Base-by-base conservation (phyloP, 2,797 vertebrate species). In the Geotrypetes seraphini region DNA sequence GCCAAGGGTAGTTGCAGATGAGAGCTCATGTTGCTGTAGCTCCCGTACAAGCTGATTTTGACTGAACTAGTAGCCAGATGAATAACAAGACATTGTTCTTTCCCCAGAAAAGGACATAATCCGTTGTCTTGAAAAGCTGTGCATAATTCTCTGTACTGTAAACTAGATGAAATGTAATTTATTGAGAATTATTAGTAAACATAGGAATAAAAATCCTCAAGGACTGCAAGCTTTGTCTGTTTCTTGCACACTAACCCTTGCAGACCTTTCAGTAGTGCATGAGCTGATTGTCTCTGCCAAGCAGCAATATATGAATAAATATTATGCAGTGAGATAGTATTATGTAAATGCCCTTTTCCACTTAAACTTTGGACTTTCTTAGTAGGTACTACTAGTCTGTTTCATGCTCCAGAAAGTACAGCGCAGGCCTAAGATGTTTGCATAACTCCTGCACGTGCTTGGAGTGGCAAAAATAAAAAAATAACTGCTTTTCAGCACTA, bases 361-460 rank as follows among this genome's bases (percentile, higher is more conserved):
- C n/a, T n/a, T n/a, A n/a, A n/a, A n/a, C n/a, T n/a, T n/a, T n/a
- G n/a, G n/a, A n/a, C n/a, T n/a, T n/a, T n/a, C n/a, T n/a, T n/a
- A n/a, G n/a, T n/a, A n/a, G n/a, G n/a, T n/a, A n/a, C n/a, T n/a
- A n/a, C n/a, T n/a, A n/a, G n/a, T n/a, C n/a, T n/a, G n/a, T n/a
- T n/a, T 5, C 52, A 17, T 21, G 44, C 16, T 15, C 54, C 31
- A 43, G 38, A 34, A 47, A 6, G 50, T 50, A 23, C 8, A 8
- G 30, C 7, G 12, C 29, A 20, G 32, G 12, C 60, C 59, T 45
- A 29, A 42, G 54, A 55, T 49, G 52, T 50, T 28, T 19, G 26
- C 20, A 19, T 50, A 21, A 67, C 66, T 57, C 58, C 63, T 63
- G 74, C 78, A 73, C 72, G 73, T 63, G 73, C 75, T 71, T 69